These are phyloP conservation scores for Coturnix japonica DNA, from an alignment of 2,113 vertebrate species.

Conservation along the genomic window DNA sequence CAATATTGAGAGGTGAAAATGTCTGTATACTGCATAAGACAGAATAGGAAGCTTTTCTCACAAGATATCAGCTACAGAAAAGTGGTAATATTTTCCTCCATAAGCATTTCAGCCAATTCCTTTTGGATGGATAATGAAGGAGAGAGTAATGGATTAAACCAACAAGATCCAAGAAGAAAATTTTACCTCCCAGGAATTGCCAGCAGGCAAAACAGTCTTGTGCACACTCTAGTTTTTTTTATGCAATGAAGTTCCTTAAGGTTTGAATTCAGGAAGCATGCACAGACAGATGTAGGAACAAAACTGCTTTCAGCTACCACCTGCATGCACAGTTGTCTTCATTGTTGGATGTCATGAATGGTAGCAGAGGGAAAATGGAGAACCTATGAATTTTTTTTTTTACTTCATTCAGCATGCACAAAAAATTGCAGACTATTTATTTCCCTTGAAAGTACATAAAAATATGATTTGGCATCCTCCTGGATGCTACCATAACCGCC, in stretches of 20 bases:
- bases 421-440: background rate
- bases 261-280: conserved; percentile 43
- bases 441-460: background rate
- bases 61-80: background rate
- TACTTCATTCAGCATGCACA: background rate
- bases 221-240: background rate
- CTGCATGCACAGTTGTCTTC: conserved; percentile 9
- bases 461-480: background rate
- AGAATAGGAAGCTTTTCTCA: background rate
- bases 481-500: background rate
- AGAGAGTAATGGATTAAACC: background rate
- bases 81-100: background rate
- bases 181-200: background rate
- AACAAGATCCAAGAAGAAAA: background rate
- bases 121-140: background rate
- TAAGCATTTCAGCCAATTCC: background rate
- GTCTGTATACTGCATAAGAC: background rate
- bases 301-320: conserved; percentile 28
- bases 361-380: conserved; percentile 2
- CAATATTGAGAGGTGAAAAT: background rate
- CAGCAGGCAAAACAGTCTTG: background rate
- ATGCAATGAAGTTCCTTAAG: background rate
- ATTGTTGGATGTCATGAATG: conserved; percentile 13
- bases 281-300: conserved; percentile 9
- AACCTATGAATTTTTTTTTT: background rate